Evolutionary conservation across 1,140 invertebrate species (phyloP).

Genomic region (Zaprionus capensis): DNA sequence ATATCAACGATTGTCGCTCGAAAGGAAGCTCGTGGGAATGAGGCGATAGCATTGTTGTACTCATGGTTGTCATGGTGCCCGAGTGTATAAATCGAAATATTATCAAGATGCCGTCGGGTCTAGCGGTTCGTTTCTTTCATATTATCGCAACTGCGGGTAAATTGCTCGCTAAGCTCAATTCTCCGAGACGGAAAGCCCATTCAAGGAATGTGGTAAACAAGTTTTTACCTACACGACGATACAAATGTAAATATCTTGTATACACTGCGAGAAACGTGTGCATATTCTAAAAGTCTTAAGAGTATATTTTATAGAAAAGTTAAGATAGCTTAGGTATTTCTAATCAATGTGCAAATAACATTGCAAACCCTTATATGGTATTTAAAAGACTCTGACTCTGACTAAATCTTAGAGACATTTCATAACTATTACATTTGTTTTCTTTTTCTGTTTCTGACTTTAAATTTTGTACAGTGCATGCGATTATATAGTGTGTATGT

Average conservation of each 20-base stretch:
- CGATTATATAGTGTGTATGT: conserved; percentile 1
- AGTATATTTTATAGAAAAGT: not conserved
- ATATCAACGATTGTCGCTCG: conserved; percentile 30
- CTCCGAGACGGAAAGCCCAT: conserved; percentile 31
- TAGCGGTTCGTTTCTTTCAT: conserved; percentile 34
- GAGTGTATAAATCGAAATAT: conserved; percentile 76
- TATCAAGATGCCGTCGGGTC: conserved; percentile 79
- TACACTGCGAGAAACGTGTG: conserved; percentile 13
- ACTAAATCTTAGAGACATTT: too few relatives aligned
- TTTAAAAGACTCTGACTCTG: too few relatives aligned
- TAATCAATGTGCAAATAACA: too few relatives aligned
- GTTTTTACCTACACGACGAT: conserved; percentile 60
- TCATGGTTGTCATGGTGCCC: not conserved
- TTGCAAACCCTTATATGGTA: too few relatives aligned
- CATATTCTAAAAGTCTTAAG: not conserved
- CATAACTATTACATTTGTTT: not conserved
- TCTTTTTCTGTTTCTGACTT: not conserved
- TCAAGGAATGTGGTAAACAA: conserved; percentile 67
- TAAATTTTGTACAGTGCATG: not conserved
- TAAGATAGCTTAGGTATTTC: too few relatives aligned
- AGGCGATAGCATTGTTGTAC: too few relatives aligned
- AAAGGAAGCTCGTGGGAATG: not conserved
- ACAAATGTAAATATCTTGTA: conserved; percentile 27
- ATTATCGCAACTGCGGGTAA: conserved; percentile 42
- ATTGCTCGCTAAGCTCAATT: conserved; percentile 59